phyloP scores from a whole-genome alignment of 35 echinoderm and acorn worm species.

The Apostichopus japonicus region DNA sequence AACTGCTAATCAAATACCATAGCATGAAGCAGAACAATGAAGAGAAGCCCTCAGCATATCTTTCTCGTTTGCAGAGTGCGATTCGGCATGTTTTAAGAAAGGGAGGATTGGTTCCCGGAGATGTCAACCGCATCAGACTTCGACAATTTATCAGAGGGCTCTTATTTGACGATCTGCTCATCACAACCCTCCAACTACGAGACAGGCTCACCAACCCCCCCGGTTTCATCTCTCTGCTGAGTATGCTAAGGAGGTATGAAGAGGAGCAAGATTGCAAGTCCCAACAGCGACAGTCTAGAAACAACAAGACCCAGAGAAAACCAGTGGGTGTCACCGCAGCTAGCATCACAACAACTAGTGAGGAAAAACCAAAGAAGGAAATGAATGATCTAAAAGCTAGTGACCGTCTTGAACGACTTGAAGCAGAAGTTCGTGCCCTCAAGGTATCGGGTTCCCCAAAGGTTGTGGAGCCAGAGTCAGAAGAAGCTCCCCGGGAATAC shows the following conservation, averaged over 20 bases:
- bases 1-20: constrained; percentile 52
- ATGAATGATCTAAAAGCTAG: neutral
- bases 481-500: no score
- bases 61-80: constrained; percentile 12
- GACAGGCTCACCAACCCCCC: no score
- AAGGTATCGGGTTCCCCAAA: neutral
- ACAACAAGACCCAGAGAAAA: neutral
- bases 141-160: no score
- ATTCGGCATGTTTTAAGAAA: constrained; percentile 34
- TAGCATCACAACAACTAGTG: no score
- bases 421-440: neutral
- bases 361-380: neutral
- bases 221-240: no score
- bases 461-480: no score
- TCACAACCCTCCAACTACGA: no score
- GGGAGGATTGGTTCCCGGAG: neutral
- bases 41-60: constrained; percentile 46
- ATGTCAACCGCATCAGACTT: neutral
- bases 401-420: neutral
- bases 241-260: no score
- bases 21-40: constrained; percentile 21
- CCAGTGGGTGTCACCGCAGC: neutral
- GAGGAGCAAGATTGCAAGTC: constrained; percentile 37
- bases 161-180: no score
- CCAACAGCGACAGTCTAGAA: neutral